Conservation (phyloP, 2,797 vertebrate genomes). For the Glossophaga mutica region DNA sequence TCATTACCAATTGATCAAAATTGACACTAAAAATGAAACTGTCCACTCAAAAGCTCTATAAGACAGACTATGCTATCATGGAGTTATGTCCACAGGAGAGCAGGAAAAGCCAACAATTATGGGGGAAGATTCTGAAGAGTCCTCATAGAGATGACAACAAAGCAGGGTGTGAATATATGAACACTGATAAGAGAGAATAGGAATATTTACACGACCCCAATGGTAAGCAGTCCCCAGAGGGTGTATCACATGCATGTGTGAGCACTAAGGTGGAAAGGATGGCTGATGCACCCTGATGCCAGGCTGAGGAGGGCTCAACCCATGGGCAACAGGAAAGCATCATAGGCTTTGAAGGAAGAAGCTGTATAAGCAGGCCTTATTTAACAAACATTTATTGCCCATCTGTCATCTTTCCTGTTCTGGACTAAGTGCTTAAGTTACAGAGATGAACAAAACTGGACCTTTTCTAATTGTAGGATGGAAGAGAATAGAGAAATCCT, state of each 20-base stretch:
- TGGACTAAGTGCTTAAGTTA: neutral
- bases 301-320: neutral
- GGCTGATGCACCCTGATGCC: fast-evolving
- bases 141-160: neutral
- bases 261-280: neutral
- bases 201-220: neutral
- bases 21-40: neutral
- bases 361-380: neutral
- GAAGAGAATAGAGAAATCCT: neutral
- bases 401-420: neutral
- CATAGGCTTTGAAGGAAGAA: neutral
- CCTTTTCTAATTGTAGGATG: neutral
- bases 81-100: neutral
- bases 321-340: neutral
- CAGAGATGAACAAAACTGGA: neutral
- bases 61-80: neutral
- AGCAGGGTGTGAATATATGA: neutral
- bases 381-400: neutral
- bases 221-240: neutral
- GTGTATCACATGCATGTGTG: neutral
- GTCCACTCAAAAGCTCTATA: neutral
- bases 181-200: neutral
- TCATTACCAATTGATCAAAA: neutral
- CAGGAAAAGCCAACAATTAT: neutral
- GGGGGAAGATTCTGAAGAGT: neutral